Conservation (phyloP, 2,888 invertebrate species). For the Diarsia dahlii region DNA sequence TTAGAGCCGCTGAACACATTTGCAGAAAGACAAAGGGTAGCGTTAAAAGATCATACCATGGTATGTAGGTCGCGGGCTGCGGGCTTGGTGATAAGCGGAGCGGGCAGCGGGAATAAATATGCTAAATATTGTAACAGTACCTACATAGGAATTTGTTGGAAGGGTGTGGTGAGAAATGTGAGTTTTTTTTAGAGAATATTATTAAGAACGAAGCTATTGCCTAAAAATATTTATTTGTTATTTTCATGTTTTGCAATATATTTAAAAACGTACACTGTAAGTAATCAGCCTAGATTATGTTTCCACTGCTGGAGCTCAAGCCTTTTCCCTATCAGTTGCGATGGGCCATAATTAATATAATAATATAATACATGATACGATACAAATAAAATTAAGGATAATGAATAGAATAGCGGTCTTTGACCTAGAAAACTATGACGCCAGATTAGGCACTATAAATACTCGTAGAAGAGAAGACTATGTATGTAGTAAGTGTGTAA, state of each 20-base stretch:
- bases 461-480: too few species aligned
- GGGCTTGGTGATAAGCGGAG: conserved; percentile 53
- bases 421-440: too few species aligned
- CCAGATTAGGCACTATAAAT: too few species aligned
- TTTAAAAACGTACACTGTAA: neutral
- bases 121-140: neutral
- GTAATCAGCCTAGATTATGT: neutral
- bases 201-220: neutral
- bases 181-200: too few species aligned
- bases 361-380: neutral
- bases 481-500: too few species aligned
- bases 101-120: conserved; percentile 2
- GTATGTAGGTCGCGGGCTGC: conserved; percentile 72
- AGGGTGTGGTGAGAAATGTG: neutral
- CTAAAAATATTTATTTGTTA: neutral
- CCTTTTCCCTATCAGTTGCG: neutral
- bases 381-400: neutral
- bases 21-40: conserved; percentile 76
- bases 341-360: too few species aligned
- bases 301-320: neutral
- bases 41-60: conserved; percentile 83
- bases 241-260: neutral
- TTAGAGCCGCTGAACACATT: conserved; percentile 73
- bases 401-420: too few species aligned
- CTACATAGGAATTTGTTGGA: neutral